Percentiles rank a stretch among this genome's conserved stretches.
Evolutionary conservation across 2,888 invertebrate species (phyloP).

Genomic region (Lepidocyrtinus sp.): DNA sequence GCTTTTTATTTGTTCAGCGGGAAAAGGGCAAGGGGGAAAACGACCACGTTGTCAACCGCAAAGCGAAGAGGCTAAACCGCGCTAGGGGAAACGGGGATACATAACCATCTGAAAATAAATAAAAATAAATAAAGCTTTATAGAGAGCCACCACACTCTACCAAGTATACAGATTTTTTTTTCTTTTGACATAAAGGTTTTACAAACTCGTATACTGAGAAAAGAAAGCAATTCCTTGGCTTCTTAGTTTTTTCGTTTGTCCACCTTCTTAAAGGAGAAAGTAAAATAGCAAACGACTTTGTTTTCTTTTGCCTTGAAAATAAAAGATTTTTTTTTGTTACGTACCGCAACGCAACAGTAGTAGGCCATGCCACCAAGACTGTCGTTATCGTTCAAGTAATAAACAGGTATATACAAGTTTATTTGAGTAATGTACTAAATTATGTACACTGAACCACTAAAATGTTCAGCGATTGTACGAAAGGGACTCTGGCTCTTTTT

Average conservation of each 20-base stretch:
- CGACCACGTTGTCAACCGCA: conserved; percentile 20
- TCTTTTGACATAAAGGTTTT: conserved; percentile 18
- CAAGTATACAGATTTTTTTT: too few relatives aligned
- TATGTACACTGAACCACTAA: too few relatives aligned
- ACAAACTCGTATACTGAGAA: conserved; percentile 37
- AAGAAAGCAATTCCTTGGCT: conserved; percentile 18
- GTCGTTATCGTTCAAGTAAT: background rate
- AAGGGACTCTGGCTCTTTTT: too few relatives aligned
- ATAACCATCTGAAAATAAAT: background rate
- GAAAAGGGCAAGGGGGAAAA: conserved; percentile 13
- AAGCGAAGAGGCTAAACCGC: conserved; percentile 11
- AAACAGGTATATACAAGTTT: conserved; percentile 3
- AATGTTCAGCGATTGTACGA: too few relatives aligned
- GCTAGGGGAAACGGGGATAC: background rate
- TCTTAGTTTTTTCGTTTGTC: conserved; percentile 28
- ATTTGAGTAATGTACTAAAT: conserved; percentile 3
- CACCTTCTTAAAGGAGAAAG: conserved; percentile 22
- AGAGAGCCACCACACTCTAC: too few relatives aligned
- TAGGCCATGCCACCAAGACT: too few relatives aligned
- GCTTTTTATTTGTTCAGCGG: conserved; percentile 40
- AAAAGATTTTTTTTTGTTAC: background rate
- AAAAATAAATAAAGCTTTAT: background rate
- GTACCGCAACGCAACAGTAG: too few relatives aligned
- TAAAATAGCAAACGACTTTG: too few relatives aligned
- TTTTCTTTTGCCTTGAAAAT: background rate